Evolutionary conservation across 2,888 invertebrate species (phyloP).

Genomic region (Argyra leucocephala): DNA sequence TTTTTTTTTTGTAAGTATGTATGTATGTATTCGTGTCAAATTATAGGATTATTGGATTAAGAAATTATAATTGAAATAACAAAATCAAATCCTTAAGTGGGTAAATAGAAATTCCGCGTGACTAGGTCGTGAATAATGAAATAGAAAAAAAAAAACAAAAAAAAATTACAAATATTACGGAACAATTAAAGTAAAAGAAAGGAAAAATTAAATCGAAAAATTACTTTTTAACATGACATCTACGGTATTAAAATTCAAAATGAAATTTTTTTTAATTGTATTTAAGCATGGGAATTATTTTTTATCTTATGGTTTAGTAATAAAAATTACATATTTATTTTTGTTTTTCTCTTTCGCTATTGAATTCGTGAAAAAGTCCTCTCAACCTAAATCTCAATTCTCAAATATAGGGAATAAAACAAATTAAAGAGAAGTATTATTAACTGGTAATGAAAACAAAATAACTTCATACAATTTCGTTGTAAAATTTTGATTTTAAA

Average conservation of each 20-base stretch:
- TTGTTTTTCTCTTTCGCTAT: too few relatives aligned
- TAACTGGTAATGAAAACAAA: too few relatives aligned
- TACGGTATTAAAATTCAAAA: neutral
- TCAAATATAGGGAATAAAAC: too few relatives aligned
- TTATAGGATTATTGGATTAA: neutral
- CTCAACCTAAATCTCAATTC: too few relatives aligned
- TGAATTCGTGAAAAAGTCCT: too few relatives aligned
- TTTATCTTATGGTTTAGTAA: too few relatives aligned
- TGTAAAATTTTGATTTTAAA: too few relatives aligned
- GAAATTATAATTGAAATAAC: neutral
- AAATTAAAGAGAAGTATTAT: too few relatives aligned
- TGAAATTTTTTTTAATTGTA: too few relatives aligned
- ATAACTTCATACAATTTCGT: too few relatives aligned
- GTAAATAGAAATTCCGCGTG: neutral
- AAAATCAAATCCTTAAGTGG: constrained; percentile 6
- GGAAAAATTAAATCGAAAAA: neutral
- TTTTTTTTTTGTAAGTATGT: neutral
- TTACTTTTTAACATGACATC: neutral
- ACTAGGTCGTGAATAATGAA: neutral
- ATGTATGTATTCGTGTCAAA: neutral
- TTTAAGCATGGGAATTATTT: too few relatives aligned
- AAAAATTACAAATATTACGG: neutral
- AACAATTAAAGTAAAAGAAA: neutral
- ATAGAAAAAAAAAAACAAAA: neutral
- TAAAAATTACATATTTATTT: too few relatives aligned